Percentiles rank a stretch among this genome's conserved stretches.
Conservation (phyloP, 2,797 vertebrate species). For the Macropus fuliginosus region DNA sequence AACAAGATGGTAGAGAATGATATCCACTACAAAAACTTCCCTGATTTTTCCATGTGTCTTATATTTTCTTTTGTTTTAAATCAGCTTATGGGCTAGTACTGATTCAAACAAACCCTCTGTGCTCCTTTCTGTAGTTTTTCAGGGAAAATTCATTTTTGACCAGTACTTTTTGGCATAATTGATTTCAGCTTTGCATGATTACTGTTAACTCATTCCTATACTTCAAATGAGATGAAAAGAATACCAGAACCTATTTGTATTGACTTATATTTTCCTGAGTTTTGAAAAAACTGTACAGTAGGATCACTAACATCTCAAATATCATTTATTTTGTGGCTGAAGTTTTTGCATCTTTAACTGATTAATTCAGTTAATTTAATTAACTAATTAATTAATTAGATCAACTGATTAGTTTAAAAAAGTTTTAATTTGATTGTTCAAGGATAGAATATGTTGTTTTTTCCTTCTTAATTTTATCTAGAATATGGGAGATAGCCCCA, state of each 20-base stretch:
- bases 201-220: background rate
- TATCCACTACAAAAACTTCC: background rate
- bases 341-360: background rate
- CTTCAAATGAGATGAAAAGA: background rate
- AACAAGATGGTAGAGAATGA: background rate
- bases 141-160: background rate
- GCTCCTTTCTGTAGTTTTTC: background rate
- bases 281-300: conserved; percentile 10
- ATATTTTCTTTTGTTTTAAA: background rate
- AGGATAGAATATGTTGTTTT: background rate
- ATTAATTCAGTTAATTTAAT: background rate
- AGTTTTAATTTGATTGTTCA: background rate
- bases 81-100: background rate
- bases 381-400: too few species aligned
- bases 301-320: background rate
- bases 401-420: conserved; percentile 5
- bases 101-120: background rate
- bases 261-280: background rate
- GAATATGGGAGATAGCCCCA: background rate
- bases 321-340: background rate
- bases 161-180: background rate
- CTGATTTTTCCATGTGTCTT: background rate
- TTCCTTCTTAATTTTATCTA: background rate
- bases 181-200: background rate
- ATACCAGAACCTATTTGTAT: background rate